Conservation (phyloP, 2,888 invertebrate genomes). For the Cacoxenus indagator region DNA sequence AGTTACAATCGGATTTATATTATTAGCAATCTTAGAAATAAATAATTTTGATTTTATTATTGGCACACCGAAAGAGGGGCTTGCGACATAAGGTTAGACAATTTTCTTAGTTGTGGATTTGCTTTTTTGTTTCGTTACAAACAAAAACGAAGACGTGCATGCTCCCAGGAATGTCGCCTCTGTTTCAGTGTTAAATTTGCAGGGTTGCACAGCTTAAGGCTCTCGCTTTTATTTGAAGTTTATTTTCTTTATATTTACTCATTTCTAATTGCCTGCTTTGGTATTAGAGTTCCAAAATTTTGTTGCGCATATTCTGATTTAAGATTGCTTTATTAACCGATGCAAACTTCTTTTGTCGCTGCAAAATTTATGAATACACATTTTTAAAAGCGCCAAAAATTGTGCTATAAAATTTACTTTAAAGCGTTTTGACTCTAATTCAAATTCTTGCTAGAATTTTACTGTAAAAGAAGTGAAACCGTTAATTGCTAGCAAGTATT, state of each 20-base stretch:
- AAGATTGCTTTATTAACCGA: slow-evolving; percentile 54
- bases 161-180: too few relatives aligned
- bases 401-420: background rate
- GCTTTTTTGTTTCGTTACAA: too few relatives aligned
- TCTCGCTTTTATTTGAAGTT: background rate
- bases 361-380: background rate
- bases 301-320: slow-evolving; percentile 51
- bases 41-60: slow-evolving; percentile 55
- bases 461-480: too few relatives aligned
- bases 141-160: too few relatives aligned
- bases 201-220: slow-evolving; percentile 23
- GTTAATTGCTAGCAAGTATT: too few relatives aligned
- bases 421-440: background rate
- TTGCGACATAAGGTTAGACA: too few relatives aligned
- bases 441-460: background rate
- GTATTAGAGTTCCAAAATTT: too few relatives aligned
- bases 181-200: slow-evolving; percentile 5
- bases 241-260: slow-evolving; percentile 16
- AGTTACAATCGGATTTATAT: slow-evolving; percentile 54
- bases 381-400: background rate
- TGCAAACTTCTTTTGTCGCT: background rate
- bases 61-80: too few relatives aligned
- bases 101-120: too few relatives aligned
- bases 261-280: slow-evolving; percentile 11
- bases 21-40: slow-evolving; percentile 59